Evolutionary conservation across 2,797 vertebrate species (phyloP).

Genomic region (Typhlichthys subterraneus): DNA sequence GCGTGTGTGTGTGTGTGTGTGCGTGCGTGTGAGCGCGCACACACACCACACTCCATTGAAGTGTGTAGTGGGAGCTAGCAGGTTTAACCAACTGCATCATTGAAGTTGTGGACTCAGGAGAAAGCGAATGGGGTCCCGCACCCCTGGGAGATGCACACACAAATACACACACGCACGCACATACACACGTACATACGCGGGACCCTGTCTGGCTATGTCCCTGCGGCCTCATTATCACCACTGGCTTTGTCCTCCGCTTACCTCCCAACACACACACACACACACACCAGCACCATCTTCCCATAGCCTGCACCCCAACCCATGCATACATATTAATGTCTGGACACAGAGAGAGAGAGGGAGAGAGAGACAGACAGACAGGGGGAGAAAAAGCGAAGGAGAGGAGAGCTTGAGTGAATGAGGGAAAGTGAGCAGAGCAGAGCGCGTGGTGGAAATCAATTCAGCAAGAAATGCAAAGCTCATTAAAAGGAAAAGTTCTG

Average conservation of each 20-base stretch:
- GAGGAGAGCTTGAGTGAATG: slow-evolving; percentile 58
- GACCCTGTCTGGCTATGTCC: slow-evolving; percentile 76
- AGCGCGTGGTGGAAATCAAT: slow-evolving; percentile 74
- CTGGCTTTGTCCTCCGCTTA: slow-evolving; percentile 78
- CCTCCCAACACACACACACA: slow-evolving; percentile 58
- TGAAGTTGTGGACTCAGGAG: slow-evolving; percentile 73
- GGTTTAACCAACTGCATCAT: slow-evolving; percentile 68
- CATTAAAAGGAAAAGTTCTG: slow-evolving; percentile 80
- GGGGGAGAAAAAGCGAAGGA: slow-evolving; percentile 53
- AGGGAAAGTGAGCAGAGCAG: slow-evolving; percentile 50
- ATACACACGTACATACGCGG: slow-evolving; percentile 36
- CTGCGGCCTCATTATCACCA: slow-evolving; percentile 79
- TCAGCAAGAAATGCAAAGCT: slow-evolving; percentile 77
- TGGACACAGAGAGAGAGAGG: slow-evolving; percentile 50
- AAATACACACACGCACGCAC: slow-evolving; percentile 7
- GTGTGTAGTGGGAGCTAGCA: slow-evolving; percentile 56
- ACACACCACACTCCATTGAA: slow-evolving; percentile 43
- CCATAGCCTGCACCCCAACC: slow-evolving; percentile 71
- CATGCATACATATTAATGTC: slow-evolving; percentile 77
- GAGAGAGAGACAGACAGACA: slow-evolving; percentile 12
- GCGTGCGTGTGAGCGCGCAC: slow-evolving; percentile 23
- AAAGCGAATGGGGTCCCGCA: slow-evolving; percentile 62
- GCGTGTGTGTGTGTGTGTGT: slow-evolving; percentile 10
- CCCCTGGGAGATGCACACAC: slow-evolving; percentile 47
- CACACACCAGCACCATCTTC: slow-evolving; percentile 66